These are phyloP conservation scores for Drosophila santomea DNA, from an alignment of 1,140 invertebrate genomes.

Conservation along the genomic window DNA sequence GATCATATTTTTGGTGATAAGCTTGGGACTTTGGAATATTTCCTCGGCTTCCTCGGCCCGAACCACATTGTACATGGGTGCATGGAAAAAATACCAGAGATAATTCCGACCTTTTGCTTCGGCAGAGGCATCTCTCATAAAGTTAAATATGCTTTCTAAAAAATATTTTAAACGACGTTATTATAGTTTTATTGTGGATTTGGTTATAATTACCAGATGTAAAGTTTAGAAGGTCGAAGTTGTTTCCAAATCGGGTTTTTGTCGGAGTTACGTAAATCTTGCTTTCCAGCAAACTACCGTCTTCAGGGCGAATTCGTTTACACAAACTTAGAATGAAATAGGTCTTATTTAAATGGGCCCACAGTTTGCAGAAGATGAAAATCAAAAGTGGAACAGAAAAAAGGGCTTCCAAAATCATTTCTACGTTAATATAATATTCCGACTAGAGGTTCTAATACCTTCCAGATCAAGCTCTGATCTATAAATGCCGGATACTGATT, in stretches of 20 bases:
- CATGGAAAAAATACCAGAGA: constrained; percentile 48
- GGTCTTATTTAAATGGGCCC: constrained; percentile 31
- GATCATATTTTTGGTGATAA: constrained; percentile 64
- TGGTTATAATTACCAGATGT: constrained; percentile 38
- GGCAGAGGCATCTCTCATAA: constrained; percentile 23
- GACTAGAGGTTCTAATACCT: constrained; percentile 6
- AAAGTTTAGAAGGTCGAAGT: constrained; percentile 66
- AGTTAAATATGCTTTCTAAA: constrained; percentile 48
- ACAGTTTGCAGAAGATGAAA: constrained; percentile 11
- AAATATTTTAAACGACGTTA: not conserved
- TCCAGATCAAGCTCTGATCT: constrained; percentile 29
- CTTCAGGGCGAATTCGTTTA: constrained; percentile 54
- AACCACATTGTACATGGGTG: constrained; percentile 61
- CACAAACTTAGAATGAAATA: constrained; percentile 55
- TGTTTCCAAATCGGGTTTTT: constrained; percentile 67
- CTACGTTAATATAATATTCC: not conserved
- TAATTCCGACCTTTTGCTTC: constrained; percentile 49
- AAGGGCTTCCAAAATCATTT: constrained; percentile 25
- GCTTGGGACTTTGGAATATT: constrained; percentile 62
- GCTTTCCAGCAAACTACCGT: constrained; percentile 57
- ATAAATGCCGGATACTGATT: constrained; percentile 10
- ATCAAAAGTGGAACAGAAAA: constrained; percentile 2
- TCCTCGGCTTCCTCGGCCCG: constrained; percentile 69
- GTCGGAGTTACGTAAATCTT: constrained; percentile 50
- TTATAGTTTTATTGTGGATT: too few species aligned